phyloP scores from a whole-genome alignment of 2,113 vertebrate genomes.

The Spea bombifrons region DNA sequence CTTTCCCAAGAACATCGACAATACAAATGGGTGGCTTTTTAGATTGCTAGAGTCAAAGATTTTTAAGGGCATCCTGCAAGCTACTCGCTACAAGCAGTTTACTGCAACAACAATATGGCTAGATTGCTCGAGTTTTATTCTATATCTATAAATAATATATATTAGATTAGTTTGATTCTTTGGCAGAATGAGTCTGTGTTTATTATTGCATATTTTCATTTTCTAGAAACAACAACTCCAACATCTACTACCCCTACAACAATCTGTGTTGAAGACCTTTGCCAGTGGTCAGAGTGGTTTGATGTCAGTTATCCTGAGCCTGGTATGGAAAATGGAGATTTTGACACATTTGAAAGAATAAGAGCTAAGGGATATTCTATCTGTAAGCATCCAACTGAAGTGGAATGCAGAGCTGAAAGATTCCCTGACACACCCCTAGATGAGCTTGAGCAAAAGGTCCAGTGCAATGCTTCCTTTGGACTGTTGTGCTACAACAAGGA shows the following conservation, averaged over 20 bases:
- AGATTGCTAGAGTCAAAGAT: no score
- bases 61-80: no score
- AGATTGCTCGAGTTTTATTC: no score
- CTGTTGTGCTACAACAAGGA: conserved; percentile 65
- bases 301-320: conserved; percentile 56
- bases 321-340: conserved; percentile 63
- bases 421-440: conserved; percentile 53
- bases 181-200: background rate
- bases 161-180: background rate
- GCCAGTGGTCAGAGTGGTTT: conserved; percentile 67
- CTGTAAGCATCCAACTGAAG: conserved; percentile 55
- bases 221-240: conserved; percentile 2
- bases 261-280: conserved; percentile 60
- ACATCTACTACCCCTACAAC: conserved; percentile 8
- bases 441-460: conserved; percentile 56
- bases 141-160: no score
- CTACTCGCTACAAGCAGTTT: no score
- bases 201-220: background rate
- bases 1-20: no score
- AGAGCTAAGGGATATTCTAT: conserved; percentile 60
- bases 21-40: no score
- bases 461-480: conserved; percentile 59
- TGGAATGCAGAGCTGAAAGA: conserved; percentile 64
- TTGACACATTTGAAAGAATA: conserved; percentile 68
- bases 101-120: no score